Base-by-base conservation (phyloP, 2,888 invertebrate genomes). In the Lasioglossum calceatum region DNA sequence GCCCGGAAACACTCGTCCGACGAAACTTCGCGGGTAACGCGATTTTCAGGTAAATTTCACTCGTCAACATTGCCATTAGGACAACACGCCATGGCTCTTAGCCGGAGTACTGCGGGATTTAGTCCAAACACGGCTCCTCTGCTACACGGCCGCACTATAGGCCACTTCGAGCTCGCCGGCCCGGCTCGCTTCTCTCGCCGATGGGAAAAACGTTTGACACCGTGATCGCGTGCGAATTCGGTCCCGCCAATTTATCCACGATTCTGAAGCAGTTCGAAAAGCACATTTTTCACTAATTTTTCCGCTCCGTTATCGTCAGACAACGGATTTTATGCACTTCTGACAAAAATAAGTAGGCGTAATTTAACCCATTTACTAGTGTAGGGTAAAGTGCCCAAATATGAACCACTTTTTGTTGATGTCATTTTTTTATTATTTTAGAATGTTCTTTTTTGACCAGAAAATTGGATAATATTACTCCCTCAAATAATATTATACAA, bases 51-150 rank as follows among this genome's bases (percentile, higher is more conserved):
- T 91, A 90, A 92, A 92, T 92, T 92, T 91, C 89, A 90, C 89
- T 87, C 89, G 92, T 90, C 90, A 90, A 89, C 89, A 90, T 89
- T 88, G 89, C 93, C 92, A 94, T 94, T 94, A 93, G 92, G 90
- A 87, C 85, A 90, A 93, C 94, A 93, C 90, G 93, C 90, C 90
- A 90, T 92, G 88, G 94, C 93, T 94, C 91, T 94, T 91, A 93
- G 90, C 85, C 85, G 80, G 77, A 88, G 80, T 84, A 86, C 82
- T 82, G 82, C 73, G 79, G 86, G 81, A 84, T 84, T 91, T 86
- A 78, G 82, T 86, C 82, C 85, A 87, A 89, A 89, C 89, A 88
- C 81, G 73, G 77, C 77, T 32, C 39, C 76, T 76, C 74, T 47
- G 71, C 70, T 79, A 76, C 88, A 81, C 72, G 70, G 78, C 81